A percentile compares a stretch with the other conserved stretches of the same genome.
These are phyloP conservation scores for Plemyria rubiginata DNA, from an alignment of 2,888 invertebrate species.

Conservation along the genomic window DNA sequence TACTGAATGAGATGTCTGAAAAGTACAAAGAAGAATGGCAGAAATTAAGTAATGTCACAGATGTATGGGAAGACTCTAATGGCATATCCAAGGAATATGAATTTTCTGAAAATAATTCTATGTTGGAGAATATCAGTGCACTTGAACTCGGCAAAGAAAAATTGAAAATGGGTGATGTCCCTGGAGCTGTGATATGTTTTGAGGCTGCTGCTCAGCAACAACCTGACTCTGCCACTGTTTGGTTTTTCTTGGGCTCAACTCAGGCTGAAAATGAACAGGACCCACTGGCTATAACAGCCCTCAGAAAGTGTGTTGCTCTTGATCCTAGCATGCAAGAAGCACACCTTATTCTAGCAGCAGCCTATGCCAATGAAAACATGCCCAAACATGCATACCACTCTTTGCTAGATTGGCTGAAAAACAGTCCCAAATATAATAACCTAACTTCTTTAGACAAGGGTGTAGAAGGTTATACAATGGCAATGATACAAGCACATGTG, in stretches of 20 bases:
- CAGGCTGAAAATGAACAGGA: constrained; percentile 99
- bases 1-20: constrained; percentile 82
- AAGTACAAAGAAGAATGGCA: constrained; percentile 92
- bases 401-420: constrained; percentile 90
- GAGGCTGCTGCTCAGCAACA: constrained; percentile 96
- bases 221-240: constrained; percentile 91
- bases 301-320: constrained; percentile 92
- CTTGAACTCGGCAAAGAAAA: constrained; percentile 94
- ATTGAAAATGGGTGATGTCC: constrained; percentile 94
- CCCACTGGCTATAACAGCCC: constrained; percentile 95
- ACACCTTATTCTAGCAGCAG: constrained; percentile 95
- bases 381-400: constrained; percentile 95
- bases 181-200: constrained; percentile 97
- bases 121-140: constrained; percentile 90
- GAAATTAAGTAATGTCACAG: constrained; percentile 87
- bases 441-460: constrained; percentile 85
- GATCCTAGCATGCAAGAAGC: constrained; percentile 93
- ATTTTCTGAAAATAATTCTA: constrained; percentile 94
- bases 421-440: constrained; percentile 92
- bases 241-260: constrained; percentile 95
- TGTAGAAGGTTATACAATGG: constrained; percentile 69
- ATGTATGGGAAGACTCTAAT: constrained; percentile 88
- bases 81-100: constrained; percentile 87
- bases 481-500: constrained; percentile 85
- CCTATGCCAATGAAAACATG: constrained; percentile 98